phyloP scores from a whole-genome alignment of 2,113 vertebrate genomes.

The Lethenteron reissneri region DNA sequence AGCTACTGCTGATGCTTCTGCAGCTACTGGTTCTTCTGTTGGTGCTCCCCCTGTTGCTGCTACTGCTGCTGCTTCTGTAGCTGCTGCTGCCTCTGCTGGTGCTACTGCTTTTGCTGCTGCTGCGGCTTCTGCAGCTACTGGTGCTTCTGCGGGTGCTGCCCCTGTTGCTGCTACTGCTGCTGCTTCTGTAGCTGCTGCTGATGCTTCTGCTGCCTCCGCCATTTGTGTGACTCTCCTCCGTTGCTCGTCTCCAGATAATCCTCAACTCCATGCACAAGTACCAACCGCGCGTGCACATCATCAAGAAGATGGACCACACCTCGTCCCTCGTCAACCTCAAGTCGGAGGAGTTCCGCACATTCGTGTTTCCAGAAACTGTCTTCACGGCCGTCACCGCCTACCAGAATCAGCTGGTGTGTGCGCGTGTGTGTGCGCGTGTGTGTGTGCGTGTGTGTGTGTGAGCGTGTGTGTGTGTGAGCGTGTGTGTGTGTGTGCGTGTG shows the following conservation, averaged over 20 bases:
- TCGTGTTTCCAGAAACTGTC: conserved; percentile 83
- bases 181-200: too few species aligned
- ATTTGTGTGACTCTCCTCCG: not conserved
- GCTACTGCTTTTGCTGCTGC: too few species aligned
- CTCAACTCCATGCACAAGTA: conserved; percentile 99
- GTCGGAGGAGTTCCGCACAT: conserved; percentile 89
- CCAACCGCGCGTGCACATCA: conserved; percentile 87
- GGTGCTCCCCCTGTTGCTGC: too few species aligned
- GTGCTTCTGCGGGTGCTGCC: too few species aligned
- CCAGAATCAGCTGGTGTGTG: conserved; percentile 19
- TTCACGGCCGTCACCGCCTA: conserved; percentile 96
- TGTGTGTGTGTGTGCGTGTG: not conserved
- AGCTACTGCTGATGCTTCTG: too few species aligned
- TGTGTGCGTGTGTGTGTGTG: not conserved
- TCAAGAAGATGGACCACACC: conserved; percentile 97
- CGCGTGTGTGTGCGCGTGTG: not conserved
- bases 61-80: too few species aligned
- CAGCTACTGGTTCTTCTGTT: too few species aligned
- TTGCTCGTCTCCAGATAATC: conserved; percentile 43
- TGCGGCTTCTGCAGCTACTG: too few species aligned
- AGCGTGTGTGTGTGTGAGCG: not conserved
- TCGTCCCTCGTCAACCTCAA: conserved; percentile 89
- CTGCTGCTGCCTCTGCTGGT: not conserved
- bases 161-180: too few species aligned
- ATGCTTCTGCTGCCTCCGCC: not conserved